A percentile compares a stretch with the other conserved stretches of the same genome.
These are phyloP conservation scores for Agriopis aurantiaria DNA, from an alignment of 2,888 invertebrate species.

Conservation along the genomic window DNA sequence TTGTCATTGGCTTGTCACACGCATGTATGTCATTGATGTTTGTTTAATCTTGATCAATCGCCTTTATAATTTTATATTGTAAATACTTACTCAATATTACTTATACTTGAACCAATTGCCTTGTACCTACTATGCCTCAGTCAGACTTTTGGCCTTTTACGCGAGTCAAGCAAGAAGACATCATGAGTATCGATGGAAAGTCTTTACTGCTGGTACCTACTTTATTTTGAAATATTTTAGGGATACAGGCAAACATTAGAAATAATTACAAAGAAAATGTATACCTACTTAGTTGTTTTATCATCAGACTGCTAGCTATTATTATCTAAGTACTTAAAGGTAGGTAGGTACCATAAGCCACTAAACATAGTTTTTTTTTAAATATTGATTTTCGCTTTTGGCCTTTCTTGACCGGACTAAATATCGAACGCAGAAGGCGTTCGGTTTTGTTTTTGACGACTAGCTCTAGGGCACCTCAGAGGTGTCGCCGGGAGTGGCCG, in stretches of 20 bases:
- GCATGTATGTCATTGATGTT: not conserved
- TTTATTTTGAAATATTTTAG: not conserved
- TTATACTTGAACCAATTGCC: no score
- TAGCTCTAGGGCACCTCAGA: no score
- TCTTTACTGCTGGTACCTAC: slow-evolving; percentile 34
- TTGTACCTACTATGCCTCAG: slow-evolving; percentile 62
- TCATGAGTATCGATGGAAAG: slow-evolving; percentile 32
- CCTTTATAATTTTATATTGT: slow-evolving; percentile 7
- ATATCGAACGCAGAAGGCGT: no score
- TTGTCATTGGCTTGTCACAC: not conserved
- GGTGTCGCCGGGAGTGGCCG: no score
- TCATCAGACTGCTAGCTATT: not conserved
- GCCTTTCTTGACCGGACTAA: no score
- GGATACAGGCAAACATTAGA: not conserved
- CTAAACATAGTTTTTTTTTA: no score
- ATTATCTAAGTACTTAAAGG: not conserved
- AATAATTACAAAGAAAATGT: no score
- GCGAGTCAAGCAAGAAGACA: slow-evolving; percentile 44
- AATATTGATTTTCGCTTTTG: no score
- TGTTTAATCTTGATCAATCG: not conserved
- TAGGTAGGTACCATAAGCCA: no score
- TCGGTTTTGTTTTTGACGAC: no score
- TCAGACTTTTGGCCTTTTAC: slow-evolving; percentile 71
- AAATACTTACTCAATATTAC: not conserved
- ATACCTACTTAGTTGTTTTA: no score